Percentiles rank a stretch among this genome's conserved stretches.
phyloP scores from a whole-genome alignment of 2,888 invertebrate species.

The Dyspetes luteomarginatus region DNA sequence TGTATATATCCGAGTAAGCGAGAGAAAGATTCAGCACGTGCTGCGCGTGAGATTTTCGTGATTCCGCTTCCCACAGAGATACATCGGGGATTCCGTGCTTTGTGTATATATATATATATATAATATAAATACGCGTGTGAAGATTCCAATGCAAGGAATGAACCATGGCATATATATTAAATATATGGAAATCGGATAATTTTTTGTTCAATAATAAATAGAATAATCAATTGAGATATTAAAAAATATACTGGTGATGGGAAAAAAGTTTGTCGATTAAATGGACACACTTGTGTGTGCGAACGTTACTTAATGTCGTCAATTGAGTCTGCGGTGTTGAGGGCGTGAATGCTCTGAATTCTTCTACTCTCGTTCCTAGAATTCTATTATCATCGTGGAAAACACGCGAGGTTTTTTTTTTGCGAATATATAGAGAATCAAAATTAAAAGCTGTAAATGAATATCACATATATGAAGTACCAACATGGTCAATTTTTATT shows the following conservation, averaged over 20 bases:
- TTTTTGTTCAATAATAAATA: slow-evolving; percentile 21
- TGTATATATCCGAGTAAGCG: slow-evolving; percentile 40
- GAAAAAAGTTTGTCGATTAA: not conserved
- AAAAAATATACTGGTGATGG: slow-evolving; percentile 66
- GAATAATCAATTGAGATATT: slow-evolving; percentile 49
- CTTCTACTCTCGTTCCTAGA: slow-evolving; percentile 76
- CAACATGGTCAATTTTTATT: too few species aligned
- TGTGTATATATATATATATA: slow-evolving; percentile 71
- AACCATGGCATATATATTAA: not conserved
- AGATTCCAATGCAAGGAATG: slow-evolving; percentile 67
- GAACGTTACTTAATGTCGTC: slow-evolving; percentile 72
- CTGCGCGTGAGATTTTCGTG: slow-evolving; percentile 67
- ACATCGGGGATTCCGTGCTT: slow-evolving; percentile 54
- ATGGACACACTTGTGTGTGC: slow-evolving; percentile 50
- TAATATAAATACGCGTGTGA: slow-evolving; percentile 60
- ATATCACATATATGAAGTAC: too few species aligned
- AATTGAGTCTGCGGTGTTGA: slow-evolving; percentile 72
- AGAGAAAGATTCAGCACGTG: slow-evolving; percentile 65
- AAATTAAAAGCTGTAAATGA: slow-evolving; percentile 4
- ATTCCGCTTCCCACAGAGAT: slow-evolving; percentile 60
- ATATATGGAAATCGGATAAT: not conserved
- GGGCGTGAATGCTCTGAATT: slow-evolving; percentile 77
- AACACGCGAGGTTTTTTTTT: not conserved
- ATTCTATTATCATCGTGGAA: slow-evolving; percentile 71
- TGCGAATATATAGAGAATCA: not conserved